A percentile compares a stretch with the other conserved stretches of the same genome.
phyloP scores from a whole-genome alignment of 2,888 invertebrate genomes.

The Lasius platythorax region DNA sequence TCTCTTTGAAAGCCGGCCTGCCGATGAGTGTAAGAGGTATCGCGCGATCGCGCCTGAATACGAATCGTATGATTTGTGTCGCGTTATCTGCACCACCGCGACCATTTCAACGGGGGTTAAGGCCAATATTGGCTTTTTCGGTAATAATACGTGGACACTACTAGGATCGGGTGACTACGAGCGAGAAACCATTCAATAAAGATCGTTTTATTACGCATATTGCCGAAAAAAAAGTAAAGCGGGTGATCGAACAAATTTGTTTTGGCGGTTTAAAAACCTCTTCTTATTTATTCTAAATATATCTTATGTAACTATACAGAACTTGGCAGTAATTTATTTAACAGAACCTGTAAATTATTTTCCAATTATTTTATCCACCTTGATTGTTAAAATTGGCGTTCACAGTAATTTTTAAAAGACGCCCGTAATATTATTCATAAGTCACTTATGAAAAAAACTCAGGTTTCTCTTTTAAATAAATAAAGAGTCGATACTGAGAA shows the following conservation, averaged over 20 bases:
- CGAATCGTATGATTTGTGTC: slow-evolving; percentile 63
- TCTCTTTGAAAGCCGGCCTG: slow-evolving; percentile 64
- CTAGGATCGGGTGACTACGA: background rate
- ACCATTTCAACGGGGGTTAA: slow-evolving; percentile 4
- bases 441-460: background rate
- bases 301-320: background rate
- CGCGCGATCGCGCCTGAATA: slow-evolving; percentile 62
- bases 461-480: slow-evolving; percentile 5
- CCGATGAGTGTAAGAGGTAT: slow-evolving; percentile 49
- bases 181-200: background rate
- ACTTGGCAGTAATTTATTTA: background rate
- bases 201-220: background rate
- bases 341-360: background rate
- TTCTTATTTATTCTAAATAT: background rate
- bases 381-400: background rate
- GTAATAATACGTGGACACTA: background rate
- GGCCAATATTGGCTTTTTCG: background rate
- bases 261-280: background rate
- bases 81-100: slow-evolving; percentile 57
- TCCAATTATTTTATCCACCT: background rate
- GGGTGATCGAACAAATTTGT: background rate
- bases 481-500: slow-evolving; percentile 12
- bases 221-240: background rate
- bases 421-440: background rate
- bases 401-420: background rate